Conservation (phyloP, 2,888 invertebrate species). For the Prosopocoilus inquinatus region DNA sequence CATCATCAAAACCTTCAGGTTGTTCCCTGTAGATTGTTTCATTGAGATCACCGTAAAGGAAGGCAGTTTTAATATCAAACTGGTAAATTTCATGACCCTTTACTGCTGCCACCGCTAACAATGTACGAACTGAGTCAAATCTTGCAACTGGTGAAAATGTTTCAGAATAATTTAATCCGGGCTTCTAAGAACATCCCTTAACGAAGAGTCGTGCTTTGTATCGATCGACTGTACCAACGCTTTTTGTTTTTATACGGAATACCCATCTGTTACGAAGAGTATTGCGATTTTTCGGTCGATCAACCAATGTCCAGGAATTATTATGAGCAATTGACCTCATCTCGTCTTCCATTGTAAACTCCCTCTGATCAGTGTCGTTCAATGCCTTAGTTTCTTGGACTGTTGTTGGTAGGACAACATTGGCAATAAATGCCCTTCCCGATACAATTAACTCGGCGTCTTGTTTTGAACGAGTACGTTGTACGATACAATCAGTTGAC, state of each 20-base stretch:
- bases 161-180: constrained; percentile 5
- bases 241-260: constrained; percentile 6
- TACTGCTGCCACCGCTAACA: constrained; percentile 11
- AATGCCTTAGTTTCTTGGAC: no score
- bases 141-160: constrained; percentile 11
- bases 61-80: constrained; percentile 26
- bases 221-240: not conserved
- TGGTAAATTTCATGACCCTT: constrained; percentile 9
- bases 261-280: constrained; percentile 8
- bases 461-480: no score
- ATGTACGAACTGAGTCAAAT: not conserved
- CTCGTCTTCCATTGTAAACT: no score
- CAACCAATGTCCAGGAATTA: constrained; percentile 13
- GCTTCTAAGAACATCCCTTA: constrained; percentile 9
- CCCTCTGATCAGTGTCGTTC: no score
- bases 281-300: not conserved
- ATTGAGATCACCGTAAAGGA: constrained; percentile 20
- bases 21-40: constrained; percentile 24
- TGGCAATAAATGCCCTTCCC: no score
- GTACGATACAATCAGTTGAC: no score
- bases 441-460: no score
- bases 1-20: constrained; percentile 19
- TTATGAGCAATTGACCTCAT: no score
- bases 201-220: constrained; percentile 16
- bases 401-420: no score